Percentiles rank a stretch among this genome's conserved stretches.
phyloP scores from a whole-genome alignment of 2,113 vertebrate species.

The Alectura lathami region DNA sequence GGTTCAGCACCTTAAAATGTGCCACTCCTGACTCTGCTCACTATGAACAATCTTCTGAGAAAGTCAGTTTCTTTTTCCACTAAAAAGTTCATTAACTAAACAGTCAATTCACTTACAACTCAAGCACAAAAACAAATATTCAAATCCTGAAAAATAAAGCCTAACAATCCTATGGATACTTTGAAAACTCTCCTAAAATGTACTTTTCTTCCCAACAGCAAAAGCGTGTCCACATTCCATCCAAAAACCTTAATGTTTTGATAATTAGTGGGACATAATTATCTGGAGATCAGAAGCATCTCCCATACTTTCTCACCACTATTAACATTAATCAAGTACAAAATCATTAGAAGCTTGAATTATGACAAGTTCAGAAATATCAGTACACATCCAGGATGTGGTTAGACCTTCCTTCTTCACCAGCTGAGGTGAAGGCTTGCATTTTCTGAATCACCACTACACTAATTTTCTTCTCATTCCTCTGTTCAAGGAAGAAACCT shows the following conservation, averaged over 20 bases:
- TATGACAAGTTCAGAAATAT: background rate
- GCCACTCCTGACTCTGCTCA: constrained; percentile 15
- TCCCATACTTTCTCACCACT: background rate
- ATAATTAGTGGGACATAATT: background rate
- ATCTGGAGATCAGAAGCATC: background rate
- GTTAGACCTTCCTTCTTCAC: background rate
- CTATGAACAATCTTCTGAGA: background rate
- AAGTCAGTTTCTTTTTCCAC: constrained; percentile 50
- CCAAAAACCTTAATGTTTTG: background rate
- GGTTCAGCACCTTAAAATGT: background rate
- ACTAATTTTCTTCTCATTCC: background rate
- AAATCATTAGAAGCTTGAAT: background rate
- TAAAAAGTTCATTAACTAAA: constrained; percentile 6
- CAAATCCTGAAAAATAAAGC: background rate
- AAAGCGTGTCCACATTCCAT: background rate
- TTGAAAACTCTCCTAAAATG: background rate
- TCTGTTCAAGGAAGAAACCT: background rate
- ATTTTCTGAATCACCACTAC: background rate
- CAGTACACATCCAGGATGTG: background rate
- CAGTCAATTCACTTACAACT: background rate
- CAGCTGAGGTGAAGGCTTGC: background rate
- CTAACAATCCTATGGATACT: background rate
- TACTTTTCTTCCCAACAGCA: background rate
- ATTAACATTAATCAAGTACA: background rate
- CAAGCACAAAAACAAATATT: background rate